Evolutionary conservation across 2,113 vertebrate genomes (phyloP).

Genomic region (Pomatorhinus ruficollis): DNA sequence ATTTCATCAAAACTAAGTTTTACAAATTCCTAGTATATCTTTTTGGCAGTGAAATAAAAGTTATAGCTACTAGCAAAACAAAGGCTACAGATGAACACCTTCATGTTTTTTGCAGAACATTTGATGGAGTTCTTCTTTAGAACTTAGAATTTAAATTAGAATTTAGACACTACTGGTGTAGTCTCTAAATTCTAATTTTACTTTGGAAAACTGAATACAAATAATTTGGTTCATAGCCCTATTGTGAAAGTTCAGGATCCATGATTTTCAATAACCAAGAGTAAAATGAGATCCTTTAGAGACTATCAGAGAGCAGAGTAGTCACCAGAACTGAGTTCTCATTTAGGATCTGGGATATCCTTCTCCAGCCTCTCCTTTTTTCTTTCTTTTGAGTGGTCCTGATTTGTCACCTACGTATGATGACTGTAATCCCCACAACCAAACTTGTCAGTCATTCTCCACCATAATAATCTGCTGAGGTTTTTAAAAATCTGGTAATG

Average conservation of each 20-base stretch:
- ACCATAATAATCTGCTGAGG: constrained; percentile 21
- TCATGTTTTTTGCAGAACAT: not conserved
- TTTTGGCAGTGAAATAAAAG: not conserved
- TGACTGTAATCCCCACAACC: constrained; percentile 51
- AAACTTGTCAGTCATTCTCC: constrained; percentile 62
- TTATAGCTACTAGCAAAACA: not conserved
- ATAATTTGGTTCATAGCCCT: not conserved
- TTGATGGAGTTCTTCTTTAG: not conserved
- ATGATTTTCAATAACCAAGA: not conserved
- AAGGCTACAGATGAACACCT: not conserved
- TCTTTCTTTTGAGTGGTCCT: not conserved
- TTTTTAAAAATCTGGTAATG: constrained; percentile 12
- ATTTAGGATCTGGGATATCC: not conserved
- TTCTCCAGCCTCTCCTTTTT: not conserved
- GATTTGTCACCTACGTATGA: not conserved
- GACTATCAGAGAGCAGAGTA: not conserved
- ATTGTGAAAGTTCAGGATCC: not conserved
- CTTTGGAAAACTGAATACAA: not conserved
- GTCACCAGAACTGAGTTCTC: not conserved
- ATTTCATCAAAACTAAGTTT: not conserved
- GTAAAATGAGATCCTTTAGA: not conserved
- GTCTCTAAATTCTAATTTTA: not conserved
- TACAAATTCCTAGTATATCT: not conserved
- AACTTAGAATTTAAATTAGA: not conserved
- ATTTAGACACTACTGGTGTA: not conserved